These are phyloP conservation scores for Pseudochirops cupreus DNA, from an alignment of 2,797 vertebrate genomes.

Conservation along the genomic window DNA sequence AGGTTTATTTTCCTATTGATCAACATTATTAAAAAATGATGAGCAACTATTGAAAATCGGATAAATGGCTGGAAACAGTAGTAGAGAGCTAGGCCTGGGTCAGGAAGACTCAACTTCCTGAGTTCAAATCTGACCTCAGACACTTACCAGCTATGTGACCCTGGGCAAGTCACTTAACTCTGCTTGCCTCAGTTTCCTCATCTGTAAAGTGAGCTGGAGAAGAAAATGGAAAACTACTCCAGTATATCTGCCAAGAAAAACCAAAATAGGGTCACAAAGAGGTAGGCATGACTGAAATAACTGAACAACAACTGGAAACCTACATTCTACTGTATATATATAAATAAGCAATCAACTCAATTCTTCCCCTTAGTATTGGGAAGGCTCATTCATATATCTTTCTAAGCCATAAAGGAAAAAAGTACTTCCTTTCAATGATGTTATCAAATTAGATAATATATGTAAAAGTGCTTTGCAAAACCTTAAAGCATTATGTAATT, in stretches of 20 bases:
- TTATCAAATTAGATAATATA: neutral
- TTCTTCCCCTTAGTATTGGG: too few relatives aligned
- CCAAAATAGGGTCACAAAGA: neutral
- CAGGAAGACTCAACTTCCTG: neutral
- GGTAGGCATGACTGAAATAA: neutral
- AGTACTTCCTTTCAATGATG: neutral
- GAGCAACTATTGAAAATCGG: neutral
- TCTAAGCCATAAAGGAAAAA: neutral
- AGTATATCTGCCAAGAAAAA: neutral
- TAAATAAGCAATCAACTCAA: neutral
- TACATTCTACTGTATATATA: neutral
- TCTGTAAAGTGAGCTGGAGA: neutral
- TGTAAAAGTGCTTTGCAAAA: neutral
- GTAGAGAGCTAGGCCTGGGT: neutral
- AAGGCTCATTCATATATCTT: too few relatives aligned
- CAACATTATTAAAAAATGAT: neutral
- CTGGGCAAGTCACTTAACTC: conserved; percentile 10
- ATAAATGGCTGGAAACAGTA: neutral
- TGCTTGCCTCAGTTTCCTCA: neutral
- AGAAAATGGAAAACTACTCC: neutral
- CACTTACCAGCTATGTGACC: neutral
- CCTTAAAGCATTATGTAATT: neutral
- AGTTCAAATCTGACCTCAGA: neutral
- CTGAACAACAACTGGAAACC: neutral
- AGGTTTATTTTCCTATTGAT: neutral